A percentile compares a stretch with the other conserved stretches of the same genome.
phyloP scores from a whole-genome alignment of 2,888 invertebrate species.

The Schizaphis graminum region DNA sequence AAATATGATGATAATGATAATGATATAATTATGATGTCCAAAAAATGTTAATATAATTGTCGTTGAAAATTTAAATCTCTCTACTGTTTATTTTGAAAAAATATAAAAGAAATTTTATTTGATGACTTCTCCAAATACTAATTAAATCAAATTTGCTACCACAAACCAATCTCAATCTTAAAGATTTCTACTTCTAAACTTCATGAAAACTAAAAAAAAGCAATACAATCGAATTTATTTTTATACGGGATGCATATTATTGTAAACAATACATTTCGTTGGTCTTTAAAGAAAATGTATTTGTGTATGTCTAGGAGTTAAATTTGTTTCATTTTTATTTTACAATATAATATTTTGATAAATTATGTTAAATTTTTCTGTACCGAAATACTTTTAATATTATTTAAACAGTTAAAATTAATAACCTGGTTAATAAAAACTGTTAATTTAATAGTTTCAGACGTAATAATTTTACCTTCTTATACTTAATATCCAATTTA shows the following conservation, averaged over 20 bases:
- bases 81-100: neutral
- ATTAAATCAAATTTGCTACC: neutral
- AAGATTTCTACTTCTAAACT: neutral
- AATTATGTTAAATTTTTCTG: neutral
- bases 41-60: neutral
- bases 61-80: neutral
- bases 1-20: too few relatives aligned
- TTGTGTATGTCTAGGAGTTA: neutral
- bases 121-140: neutral
- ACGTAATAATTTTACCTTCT: neutral
- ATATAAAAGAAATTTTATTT: neutral
- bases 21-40: too few relatives aligned
- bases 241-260: too few relatives aligned
- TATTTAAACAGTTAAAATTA: neutral
- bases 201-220: neutral
- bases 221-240: too few relatives aligned
- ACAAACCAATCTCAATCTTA: neutral
- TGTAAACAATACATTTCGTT: neutral
- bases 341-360: neutral
- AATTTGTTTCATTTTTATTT: neutral
- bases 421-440: too few relatives aligned
- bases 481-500: neutral
- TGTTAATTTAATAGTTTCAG: neutral
- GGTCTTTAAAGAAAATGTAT: neutral
- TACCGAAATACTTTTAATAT: neutral